These are phyloP conservation scores for Eupsilia transversa DNA, from an alignment of 2,888 invertebrate species.

Conservation along the genomic window DNA sequence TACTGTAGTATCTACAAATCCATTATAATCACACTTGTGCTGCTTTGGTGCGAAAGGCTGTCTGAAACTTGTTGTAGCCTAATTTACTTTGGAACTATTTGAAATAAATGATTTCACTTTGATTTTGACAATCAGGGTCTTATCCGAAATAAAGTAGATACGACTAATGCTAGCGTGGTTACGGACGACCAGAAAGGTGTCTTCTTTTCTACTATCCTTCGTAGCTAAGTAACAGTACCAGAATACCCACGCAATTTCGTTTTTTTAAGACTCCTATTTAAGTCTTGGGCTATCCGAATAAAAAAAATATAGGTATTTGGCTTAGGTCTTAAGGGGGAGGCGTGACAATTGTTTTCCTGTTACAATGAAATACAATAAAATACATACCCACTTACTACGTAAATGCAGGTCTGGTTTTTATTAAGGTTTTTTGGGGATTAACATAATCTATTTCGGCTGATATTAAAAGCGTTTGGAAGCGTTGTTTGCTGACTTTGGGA, in stretches of 20 bases:
- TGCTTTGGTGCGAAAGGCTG: neutral
- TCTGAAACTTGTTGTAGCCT: neutral
- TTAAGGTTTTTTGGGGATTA: neutral
- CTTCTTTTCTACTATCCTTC: neutral
- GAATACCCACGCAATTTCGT: too few species aligned
- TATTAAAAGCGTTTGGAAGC: neutral
- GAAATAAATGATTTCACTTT: too few species aligned
- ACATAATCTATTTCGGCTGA: neutral
- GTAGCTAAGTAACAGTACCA: neutral
- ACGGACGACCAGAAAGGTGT: neutral
- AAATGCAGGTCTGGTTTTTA: neutral
- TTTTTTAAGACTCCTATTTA: too few species aligned
- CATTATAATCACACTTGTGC: neutral
- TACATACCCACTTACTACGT: neutral
- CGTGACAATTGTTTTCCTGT: too few species aligned
- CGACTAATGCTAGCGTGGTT: too few species aligned
- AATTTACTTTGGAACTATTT: neutral
- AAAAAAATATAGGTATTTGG: too few species aligned
- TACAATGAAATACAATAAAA: too few species aligned
- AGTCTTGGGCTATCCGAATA: too few species aligned
- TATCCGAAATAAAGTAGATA: neutral
- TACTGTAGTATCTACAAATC: neutral
- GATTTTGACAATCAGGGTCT: too few species aligned
- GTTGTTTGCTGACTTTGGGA: neutral
- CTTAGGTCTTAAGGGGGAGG: too few species aligned